Percentiles rank a stretch among this genome's conserved stretches.
phyloP scores from a whole-genome alignment of 2,113 vertebrate species.

The Larimichthys polyactis region DNA sequence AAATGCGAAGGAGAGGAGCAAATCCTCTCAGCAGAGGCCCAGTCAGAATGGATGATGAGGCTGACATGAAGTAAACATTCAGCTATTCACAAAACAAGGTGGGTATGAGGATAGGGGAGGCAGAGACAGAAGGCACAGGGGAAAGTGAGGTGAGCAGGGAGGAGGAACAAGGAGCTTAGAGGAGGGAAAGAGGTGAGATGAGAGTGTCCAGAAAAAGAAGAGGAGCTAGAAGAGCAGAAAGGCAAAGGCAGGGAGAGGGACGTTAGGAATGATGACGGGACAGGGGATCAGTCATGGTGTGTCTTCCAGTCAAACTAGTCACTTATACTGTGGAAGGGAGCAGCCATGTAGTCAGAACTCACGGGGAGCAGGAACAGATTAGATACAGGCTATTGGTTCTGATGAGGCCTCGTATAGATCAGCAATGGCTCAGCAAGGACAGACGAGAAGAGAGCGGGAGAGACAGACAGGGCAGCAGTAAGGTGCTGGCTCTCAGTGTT shows the following conservation, averaged over 20 bases:
- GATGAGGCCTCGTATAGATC: slow-evolving; percentile 73
- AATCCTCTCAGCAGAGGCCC: slow-evolving; percentile 65
- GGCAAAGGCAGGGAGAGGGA: neutral
- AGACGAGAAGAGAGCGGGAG: slow-evolving; percentile 26
- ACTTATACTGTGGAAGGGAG: slow-evolving; percentile 51
- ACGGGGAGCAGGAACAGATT: slow-evolving; percentile 71
- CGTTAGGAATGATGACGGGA: slow-evolving; percentile 35
- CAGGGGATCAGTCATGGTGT: slow-evolving; percentile 61
- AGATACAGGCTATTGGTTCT: slow-evolving; percentile 79
- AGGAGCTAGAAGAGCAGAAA: slow-evolving; percentile 19
- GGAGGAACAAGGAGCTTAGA: neutral
- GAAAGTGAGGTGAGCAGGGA: slow-evolving; percentile 8
- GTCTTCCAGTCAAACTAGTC: slow-evolving; percentile 54
- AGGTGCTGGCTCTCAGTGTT: slow-evolving; percentile 18
- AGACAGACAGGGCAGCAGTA: slow-evolving; percentile 22
- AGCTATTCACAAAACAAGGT: slow-evolving; percentile 48
- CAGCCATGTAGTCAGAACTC: slow-evolving; percentile 57
- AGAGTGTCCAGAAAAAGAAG: slow-evolving; percentile 14
- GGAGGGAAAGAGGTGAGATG: slow-evolving; percentile 9
- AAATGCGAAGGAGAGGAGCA: slow-evolving; percentile 63
- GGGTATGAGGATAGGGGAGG: slow-evolving; percentile 21
- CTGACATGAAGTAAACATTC: slow-evolving; percentile 65
- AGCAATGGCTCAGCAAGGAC: slow-evolving; percentile 65
- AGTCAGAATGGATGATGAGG: slow-evolving; percentile 69
- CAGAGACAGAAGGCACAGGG: slow-evolving; percentile 9